These are phyloP conservation scores for Rhadina sibilatrix DNA, from an alignment of 2,113 vertebrate species.

Conservation along the genomic window DNA sequence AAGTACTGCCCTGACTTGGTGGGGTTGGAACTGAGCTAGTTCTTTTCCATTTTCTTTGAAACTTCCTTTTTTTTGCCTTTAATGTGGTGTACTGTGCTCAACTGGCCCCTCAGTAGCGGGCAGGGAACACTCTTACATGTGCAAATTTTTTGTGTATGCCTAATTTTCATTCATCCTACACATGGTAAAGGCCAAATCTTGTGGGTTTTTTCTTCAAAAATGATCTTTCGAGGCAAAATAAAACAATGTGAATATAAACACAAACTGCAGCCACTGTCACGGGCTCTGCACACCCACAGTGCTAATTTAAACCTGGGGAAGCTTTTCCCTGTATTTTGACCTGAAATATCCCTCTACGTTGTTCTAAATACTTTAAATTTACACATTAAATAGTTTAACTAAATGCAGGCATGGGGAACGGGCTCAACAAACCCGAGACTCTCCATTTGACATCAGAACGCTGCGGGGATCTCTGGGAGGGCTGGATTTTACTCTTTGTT, in stretches of 20 bases:
- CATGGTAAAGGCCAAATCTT: accelerated
- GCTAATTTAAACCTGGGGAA: accelerated
- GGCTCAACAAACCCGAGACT: accelerated
- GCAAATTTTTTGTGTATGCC: accelerated
- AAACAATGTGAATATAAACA: accelerated
- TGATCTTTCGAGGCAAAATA: background rate
- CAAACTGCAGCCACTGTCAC: accelerated
- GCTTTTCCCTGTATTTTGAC: background rate
- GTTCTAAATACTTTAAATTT: background rate
- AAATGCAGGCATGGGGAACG: accelerated
- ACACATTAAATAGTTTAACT: too few species aligned
- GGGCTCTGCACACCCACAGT: background rate
- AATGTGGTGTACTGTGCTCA: accelerated
- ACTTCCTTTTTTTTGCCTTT: background rate
- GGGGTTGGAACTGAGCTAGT: background rate
- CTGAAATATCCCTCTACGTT: accelerated
- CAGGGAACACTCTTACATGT: background rate
- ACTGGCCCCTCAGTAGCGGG: accelerated
- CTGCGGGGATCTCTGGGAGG: background rate
- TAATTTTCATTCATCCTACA: background rate
- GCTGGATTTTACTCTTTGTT: background rate
- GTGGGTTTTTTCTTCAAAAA: background rate
- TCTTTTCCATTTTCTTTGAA: background rate
- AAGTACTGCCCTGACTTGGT: too few species aligned
- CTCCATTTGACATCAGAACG: background rate